These are phyloP conservation scores for Echinarachnius parma DNA, from an alignment of 53 echinoderm and acorn worm genomes.

Conservation along the genomic window DNA sequence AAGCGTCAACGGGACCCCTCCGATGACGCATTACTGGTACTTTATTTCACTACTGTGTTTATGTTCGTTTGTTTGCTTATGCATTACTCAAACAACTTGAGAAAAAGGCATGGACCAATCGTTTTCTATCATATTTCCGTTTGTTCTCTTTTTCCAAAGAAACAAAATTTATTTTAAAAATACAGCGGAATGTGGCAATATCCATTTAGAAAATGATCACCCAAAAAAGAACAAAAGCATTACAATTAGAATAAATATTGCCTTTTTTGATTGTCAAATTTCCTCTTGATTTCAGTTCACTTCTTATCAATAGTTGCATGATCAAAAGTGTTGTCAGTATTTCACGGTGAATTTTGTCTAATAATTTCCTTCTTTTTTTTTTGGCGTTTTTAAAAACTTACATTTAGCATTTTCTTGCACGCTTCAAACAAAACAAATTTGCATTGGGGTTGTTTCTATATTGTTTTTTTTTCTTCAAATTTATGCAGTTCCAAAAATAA, in stretches of 20 bases:
- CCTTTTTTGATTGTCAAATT: too few species aligned
- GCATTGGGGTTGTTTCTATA: constrained; percentile 32
- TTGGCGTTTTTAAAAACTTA: too few species aligned
- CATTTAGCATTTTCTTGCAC: constrained; percentile 40
- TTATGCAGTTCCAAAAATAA: too few species aligned
- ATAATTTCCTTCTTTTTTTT: constrained; percentile 28
- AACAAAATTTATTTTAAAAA: too few species aligned
- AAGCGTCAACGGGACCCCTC: constrained; percentile 96
- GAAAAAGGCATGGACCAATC: constrained; percentile 37
- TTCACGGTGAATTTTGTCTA: constrained; percentile 40
- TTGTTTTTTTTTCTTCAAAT: constrained; percentile 17
- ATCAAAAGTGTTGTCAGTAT: constrained; percentile 7
- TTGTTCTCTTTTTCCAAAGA: too few species aligned
- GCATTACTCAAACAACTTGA: constrained; percentile 54
- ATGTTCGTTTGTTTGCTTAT: constrained; percentile 54
- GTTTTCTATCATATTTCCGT: constrained; percentile 42
- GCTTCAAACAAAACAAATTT: constrained; percentile 34
- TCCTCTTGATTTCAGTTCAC: constrained; percentile 4
- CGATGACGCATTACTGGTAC: constrained; percentile 98
- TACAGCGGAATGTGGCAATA: too few species aligned
- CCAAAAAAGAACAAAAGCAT: too few species aligned
- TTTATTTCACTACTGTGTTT: constrained; percentile 71
- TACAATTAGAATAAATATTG: too few species aligned
- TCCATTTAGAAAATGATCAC: too few species aligned
- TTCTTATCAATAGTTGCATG: constrained; percentile 14